These are phyloP conservation scores for Lasioglossum albipes DNA, from an alignment of 1,140 invertebrate species.

Conservation along the genomic window DNA sequence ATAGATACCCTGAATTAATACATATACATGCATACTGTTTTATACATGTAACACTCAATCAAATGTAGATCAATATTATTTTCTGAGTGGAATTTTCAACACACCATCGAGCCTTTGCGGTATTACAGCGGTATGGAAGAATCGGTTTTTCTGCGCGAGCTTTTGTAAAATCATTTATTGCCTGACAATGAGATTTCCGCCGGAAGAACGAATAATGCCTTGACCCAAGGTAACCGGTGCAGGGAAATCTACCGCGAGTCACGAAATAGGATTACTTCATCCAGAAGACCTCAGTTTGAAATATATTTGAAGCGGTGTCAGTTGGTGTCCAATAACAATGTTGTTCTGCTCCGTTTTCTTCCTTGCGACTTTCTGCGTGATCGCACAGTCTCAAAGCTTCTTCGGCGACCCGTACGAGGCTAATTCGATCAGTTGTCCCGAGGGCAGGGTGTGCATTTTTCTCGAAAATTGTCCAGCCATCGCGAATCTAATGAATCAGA, in stretches of 20 bases:
- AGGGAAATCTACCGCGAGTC: constrained; percentile 46
- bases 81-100: no score
- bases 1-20: no score
- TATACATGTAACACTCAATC: no score
- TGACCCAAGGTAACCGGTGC: constrained; percentile 53
- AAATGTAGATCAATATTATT: no score
- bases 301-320: constrained; percentile 31
- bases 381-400: constrained; percentile 3
- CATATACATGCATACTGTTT: no score
- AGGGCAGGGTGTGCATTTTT: constrained; percentile 56
- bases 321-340: constrained; percentile 12
- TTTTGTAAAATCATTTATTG: constrained; percentile 13
- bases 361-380: background rate
- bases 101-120: no score
- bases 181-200: constrained; percentile 58
- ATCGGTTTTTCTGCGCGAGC: background rate
- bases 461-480: constrained; percentile 63
- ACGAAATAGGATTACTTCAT: constrained; percentile 12
- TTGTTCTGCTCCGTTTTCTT: background rate
- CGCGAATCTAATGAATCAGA: constrained; percentile 56
- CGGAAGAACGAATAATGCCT: constrained; percentile 64
- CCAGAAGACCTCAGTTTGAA: constrained; percentile 46
- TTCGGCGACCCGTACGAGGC: background rate
- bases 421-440: constrained; percentile 57
- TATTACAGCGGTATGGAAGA: background rate